Percentiles rank a stretch among this genome's conserved stretches.
phyloP scores from a whole-genome alignment of 2,113 vertebrate genomes.

The Pandion haliaetus region DNA sequence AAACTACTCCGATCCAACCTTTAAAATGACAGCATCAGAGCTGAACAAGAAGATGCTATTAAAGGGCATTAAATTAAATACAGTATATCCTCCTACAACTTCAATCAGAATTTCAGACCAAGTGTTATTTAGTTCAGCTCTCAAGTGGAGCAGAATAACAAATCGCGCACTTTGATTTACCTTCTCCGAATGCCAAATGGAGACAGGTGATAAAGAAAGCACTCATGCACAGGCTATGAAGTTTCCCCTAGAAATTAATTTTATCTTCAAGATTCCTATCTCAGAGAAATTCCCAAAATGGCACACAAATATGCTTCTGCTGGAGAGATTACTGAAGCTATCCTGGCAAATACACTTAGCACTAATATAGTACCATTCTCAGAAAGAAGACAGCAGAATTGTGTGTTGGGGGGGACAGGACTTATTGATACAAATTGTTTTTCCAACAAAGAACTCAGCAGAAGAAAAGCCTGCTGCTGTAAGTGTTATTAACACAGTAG shows the following conservation, averaged over 20 bases:
- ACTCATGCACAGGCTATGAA: slow-evolving; percentile 89
- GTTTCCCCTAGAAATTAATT: slow-evolving; percentile 96
- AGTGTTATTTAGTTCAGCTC: slow-evolving; percentile 90
- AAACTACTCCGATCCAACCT: slow-evolving; percentile 81
- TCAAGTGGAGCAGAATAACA: slow-evolving; percentile 90
- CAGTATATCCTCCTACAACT: slow-evolving; percentile 88
- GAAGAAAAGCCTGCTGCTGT: background rate
- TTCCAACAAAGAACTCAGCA: slow-evolving; percentile 43
- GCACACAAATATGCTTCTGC: slow-evolving; percentile 88
- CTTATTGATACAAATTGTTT: slow-evolving; percentile 48
- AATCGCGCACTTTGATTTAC: slow-evolving; percentile 89
- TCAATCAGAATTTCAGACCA: slow-evolving; percentile 88
- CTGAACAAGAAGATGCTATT: slow-evolving; percentile 86
- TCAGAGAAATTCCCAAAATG: slow-evolving; percentile 91
- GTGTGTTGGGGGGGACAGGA: background rate
- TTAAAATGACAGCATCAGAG: slow-evolving; percentile 83
- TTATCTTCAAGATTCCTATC: slow-evolving; percentile 95
- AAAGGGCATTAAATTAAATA: slow-evolving; percentile 92
- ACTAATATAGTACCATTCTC: slow-evolving; percentile 62
- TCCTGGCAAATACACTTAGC: slow-evolving; percentile 78
- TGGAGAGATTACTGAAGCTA: slow-evolving; percentile 86
- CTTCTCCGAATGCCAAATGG: slow-evolving; percentile 90
- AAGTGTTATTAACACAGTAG: slow-evolving; percentile 1
- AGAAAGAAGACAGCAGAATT: slow-evolving; percentile 41
- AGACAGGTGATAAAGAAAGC: slow-evolving; percentile 92